Base-by-base conservation (phyloP, 2,888 invertebrate genomes). In the Busseola fusca region DNA sequence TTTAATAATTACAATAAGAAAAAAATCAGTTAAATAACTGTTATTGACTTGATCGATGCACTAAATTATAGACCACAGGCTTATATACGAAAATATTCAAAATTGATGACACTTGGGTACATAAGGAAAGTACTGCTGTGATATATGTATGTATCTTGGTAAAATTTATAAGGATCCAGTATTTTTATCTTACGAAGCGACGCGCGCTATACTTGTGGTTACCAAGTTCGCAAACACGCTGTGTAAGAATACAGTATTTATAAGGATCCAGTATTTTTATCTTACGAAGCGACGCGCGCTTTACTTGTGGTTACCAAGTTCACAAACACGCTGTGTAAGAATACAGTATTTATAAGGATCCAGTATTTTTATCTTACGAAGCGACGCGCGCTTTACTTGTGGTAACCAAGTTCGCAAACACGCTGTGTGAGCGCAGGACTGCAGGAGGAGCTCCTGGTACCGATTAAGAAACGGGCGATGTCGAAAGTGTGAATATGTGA, bases 41-140 rank as follows among this genome's bases (percentile, higher is more conserved):
- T 79, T 81, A 82, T 75, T 65, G 66, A 82, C 64, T 81, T 82
- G 62, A 80, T 80, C 66, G 72, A 77, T 83, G 59, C 52, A 66
- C 58, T 62, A 42, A 42, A 12, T 25, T 12, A 18, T 42, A 78
- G 76, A 78, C 30, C 83, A 78, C 79, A 84, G 76, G 78, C 54
- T n/a, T 1, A 40, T 18, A 66, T 16, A 30, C 18, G 0, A 25
- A 48, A 45, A n/a, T 4, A 30, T 0, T n/a, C 0, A 14, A 30
- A 65, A 73, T 42, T 1, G 21, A 16, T 12, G 25, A 59, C 18
- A 54, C 18, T 7, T 37, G 7, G n/a, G n/a, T 21, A 48, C 48
- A 50, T n/a, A n/a, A 21, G 7, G 7, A 18, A 21, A 18, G 21
- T 52, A 18, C 37, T 25, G 52, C 34, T 14, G 0, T 50, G 9